These are phyloP conservation scores for Mustela nigripes DNA, from an alignment of 2,113 vertebrate genomes.

Conservation along the genomic window DNA sequence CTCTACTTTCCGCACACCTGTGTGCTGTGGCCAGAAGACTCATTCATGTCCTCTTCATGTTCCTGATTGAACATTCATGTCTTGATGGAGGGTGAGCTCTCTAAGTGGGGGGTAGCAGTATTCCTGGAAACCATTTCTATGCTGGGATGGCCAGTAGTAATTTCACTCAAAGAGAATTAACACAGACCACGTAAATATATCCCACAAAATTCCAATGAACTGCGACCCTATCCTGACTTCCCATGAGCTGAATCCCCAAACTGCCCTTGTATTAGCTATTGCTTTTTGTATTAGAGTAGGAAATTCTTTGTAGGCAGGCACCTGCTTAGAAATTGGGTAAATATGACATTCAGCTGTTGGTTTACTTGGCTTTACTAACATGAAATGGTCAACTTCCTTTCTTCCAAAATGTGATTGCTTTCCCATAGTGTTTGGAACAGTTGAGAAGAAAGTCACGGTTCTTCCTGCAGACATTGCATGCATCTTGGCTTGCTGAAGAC, in stretches of 20 bases:
- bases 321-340: background rate
- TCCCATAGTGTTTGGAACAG: background rate
- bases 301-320: background rate
- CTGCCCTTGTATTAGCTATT: background rate
- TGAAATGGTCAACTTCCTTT: background rate
- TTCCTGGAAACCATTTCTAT: background rate
- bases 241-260: background rate
- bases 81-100: background rate
- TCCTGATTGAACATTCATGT: background rate
- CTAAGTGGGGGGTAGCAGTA: background rate
- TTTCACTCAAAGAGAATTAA: background rate
- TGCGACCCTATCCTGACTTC: background rate
- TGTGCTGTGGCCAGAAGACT: background rate
- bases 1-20: too few relatives aligned
- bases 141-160: background rate
- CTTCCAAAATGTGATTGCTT: background rate
- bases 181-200: background rate
- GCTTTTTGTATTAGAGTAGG: background rate
- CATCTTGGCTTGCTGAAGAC: background rate
- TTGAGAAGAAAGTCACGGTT: background rate
- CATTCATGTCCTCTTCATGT: too few relatives aligned
- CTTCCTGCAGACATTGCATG: background rate
- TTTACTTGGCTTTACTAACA: background rate
- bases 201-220: background rate
- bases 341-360: background rate